Evolutionary conservation across 2,797 vertebrate genomes (phyloP), one percentile per base, ranked within the genome.

Genomic region (Phoebastria nigripes): DNA sequence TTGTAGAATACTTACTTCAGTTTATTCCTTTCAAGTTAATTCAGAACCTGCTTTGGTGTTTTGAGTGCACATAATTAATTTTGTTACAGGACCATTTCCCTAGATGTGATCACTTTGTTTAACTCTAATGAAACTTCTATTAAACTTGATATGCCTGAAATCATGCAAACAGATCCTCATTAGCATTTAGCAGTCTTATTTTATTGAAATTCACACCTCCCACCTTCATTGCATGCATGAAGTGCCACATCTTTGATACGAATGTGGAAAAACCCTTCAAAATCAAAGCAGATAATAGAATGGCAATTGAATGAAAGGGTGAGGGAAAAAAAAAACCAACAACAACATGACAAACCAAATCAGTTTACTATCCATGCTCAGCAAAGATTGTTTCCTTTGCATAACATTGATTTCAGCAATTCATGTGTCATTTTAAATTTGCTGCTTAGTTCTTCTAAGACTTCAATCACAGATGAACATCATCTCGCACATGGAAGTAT

Each of bases 161-260:
- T 76, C 54, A 85, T 65, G 39, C 58, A 59, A 94, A 67, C 17
- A 51, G 47, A 55, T 73, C 31, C 55, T 65, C 52, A 78, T 93
- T 80, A 84, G 13, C 46, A 82, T 58, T 76, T 93, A 84, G 12
- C 22, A 85, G 56, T 42, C 24, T 84, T 78, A 33, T 72, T 92
- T 90, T 61, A 84, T 76, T 87, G 46, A 91, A 93, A 88, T 55
- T 92, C 79, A 89, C 17, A 79, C 19, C 39, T 76, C 94, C 58
- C 37, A 87, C 18, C 62, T 94, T 65, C 55, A 12, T 52, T 91
- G 77, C 29, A 56, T 78, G 65, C 65, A 51, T 87, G 37, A 95
- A 93, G 4, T 35, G 1, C 5, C 65, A 63, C 29, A 63, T 89
- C 56, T 74, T 90, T 20, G 74, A 62, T 66, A 83, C 89, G 21